Conservation (phyloP, 2,113 vertebrate species). For the Perccottus glenii region DNA sequence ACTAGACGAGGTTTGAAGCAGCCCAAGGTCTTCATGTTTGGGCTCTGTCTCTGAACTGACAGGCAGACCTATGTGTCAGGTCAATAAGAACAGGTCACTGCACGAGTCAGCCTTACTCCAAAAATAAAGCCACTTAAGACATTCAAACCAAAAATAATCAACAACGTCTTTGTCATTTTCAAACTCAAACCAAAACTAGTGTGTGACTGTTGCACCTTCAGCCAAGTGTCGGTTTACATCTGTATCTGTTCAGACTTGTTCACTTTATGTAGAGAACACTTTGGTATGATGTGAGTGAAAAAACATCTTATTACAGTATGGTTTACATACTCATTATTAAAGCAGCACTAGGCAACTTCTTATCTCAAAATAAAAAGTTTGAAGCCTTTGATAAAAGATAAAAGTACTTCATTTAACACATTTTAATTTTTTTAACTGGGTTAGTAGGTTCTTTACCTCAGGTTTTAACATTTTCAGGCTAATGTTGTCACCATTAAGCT, state of each 20-base stretch:
- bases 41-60: neutral
- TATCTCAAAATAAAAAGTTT: too few relatives aligned
- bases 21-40: conserved; percentile 1
- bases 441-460: too few relatives aligned
- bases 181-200: neutral
- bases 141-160: neutral
- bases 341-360: too few relatives aligned
- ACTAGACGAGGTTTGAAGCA: neutral
- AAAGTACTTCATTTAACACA: too few relatives aligned
- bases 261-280: neutral
- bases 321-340: too few relatives aligned
- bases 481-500: too few relatives aligned
- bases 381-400: too few relatives aligned
- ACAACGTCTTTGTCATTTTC: neutral
- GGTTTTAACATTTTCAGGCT: too few relatives aligned
- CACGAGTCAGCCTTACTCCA: neutral
- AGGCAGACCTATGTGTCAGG: conserved; percentile 21
- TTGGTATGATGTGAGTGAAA: neutral
- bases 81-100: conserved; percentile 21
- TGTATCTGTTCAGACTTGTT: neutral
- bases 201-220: neutral
- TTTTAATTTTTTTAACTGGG: too few relatives aligned
- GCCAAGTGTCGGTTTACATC: neutral
- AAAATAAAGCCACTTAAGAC: neutral
- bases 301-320: too few relatives aligned